phyloP scores from a whole-genome alignment of 2,888 invertebrate species.

The Agrotis clavis region DNA sequence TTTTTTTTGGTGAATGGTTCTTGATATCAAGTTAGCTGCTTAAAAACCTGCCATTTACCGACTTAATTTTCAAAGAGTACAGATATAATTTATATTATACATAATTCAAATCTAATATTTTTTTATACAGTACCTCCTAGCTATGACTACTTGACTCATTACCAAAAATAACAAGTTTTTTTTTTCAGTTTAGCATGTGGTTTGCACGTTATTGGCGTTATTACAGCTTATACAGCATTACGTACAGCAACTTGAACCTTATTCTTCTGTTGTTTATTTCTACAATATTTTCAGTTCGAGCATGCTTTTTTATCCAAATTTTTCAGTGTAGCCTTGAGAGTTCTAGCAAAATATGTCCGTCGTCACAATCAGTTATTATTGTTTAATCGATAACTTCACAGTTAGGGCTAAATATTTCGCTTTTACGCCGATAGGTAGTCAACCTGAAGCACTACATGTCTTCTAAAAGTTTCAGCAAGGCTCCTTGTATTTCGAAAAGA shows the following conservation, averaged over 20 bases:
- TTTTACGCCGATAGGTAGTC: background rate
- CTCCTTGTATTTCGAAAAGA: constrained; percentile 39
- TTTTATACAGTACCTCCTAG: too few species aligned
- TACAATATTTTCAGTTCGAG: background rate
- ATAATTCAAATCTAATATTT: too few species aligned
- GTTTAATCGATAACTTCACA: constrained; percentile 32
- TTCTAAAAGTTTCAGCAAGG: constrained; percentile 39
- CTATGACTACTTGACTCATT: background rate
- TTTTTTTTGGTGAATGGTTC: constrained; percentile 1
- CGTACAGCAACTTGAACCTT: background rate
- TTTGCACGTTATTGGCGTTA: constrained; percentile 19
- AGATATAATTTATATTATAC: background rate
- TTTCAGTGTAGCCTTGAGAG: constrained; percentile 7
- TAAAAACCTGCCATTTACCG: background rate
- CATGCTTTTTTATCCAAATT: background rate
- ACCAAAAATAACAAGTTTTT: constrained; percentile 15
- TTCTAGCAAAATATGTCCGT: constrained; percentile 4
- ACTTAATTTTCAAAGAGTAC: background rate
- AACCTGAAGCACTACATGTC: constrained; percentile 36
- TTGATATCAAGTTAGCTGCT: constrained; percentile 3
- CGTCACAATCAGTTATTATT: constrained; percentile 6
- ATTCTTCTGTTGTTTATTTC: background rate
- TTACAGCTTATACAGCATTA: too few species aligned
- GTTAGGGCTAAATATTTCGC: constrained; percentile 13
- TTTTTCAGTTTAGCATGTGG: constrained; percentile 27